Base-by-base conservation (phyloP, 2,888 invertebrate species). In the Lepidonotus clava region DNA sequence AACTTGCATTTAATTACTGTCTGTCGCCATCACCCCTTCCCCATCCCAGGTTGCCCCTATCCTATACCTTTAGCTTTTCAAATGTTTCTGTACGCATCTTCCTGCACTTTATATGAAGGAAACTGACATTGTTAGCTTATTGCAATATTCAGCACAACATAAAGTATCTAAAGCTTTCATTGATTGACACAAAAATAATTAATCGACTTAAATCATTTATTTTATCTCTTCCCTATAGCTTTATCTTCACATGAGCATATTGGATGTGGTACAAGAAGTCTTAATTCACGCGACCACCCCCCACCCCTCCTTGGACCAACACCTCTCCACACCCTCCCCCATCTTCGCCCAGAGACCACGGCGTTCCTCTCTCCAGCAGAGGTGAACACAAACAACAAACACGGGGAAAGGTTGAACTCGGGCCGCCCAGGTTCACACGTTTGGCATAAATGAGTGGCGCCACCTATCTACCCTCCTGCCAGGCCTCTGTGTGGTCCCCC, bases 371-470 rank as follows among this genome's bases (percentile, higher is more conserved):
- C 61, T 61, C 21, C 61, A 24, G 61, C 24, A n/a, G 61, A 18
- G 61, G 61, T 61, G 61, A 61, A 32, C 24, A 61, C 61, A 61
- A 61, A 61, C 61, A 61, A 24, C 61, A 61, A 61, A 61, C 61
- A 61, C 28, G 61, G 2, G 61, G 28, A 61, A 61, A 61, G 61
- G 61, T 61, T 18, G 61, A 2, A 61, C 61, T 28, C 4, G 2
- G 24, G 61, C 28, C 61, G 61, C 28, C 61, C 11, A 24, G 28
- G n/a, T 28, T 61, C 61, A 61, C 61, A 61, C 61, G n/a, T n/a
- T 61, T 28, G 61, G n/a, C 24, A 24, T 4, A 61, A 61, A 61
- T 28, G 24, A 1, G 4, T n/a, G 61, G 61, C 28, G 24, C 24
- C 61, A 24, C 53, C 61, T 61, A n/a, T n/a, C n/a, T n/a, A n/a